Evolutionary conservation across 2,888 invertebrate species (phyloP).

Genomic region (Limnephilus auricula): DNA sequence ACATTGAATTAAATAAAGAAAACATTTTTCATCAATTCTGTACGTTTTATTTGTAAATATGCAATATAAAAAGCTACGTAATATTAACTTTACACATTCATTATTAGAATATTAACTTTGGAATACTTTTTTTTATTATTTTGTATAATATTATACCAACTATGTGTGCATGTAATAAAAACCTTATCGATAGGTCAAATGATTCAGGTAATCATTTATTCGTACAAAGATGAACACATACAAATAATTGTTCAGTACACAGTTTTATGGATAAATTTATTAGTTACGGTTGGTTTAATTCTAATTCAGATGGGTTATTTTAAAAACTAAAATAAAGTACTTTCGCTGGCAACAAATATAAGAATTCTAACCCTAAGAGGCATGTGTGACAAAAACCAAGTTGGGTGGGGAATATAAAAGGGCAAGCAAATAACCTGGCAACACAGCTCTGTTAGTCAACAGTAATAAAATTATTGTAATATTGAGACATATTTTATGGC

Average conservation of each 20-base stretch:
- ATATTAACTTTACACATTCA: conserved; percentile 52
- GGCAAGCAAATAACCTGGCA: neutral
- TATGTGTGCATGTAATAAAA: neutral
- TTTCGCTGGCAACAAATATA: neutral
- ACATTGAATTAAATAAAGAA: conserved; percentile 6
- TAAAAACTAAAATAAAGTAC: neutral
- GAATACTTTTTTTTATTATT: conserved; percentile 53
- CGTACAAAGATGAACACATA: neutral
- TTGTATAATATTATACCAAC: conserved; percentile 18
- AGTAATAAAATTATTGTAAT: neutral
- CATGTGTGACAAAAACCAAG: neutral
- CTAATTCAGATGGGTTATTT: neutral
- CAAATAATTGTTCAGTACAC: neutral
- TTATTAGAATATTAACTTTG: conserved; percentile 64
- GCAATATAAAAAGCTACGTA: conserved; percentile 65
- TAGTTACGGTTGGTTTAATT: neutral
- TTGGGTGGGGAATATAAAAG: neutral
- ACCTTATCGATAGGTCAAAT: neutral
- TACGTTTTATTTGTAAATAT: conserved; percentile 60
- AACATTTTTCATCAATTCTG: conserved; percentile 17
- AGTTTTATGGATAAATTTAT: neutral
- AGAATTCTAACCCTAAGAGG: neutral
- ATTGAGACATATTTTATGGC: neutral
- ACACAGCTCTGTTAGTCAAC: neutral
- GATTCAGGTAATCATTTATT: neutral